Base-by-base conservation (phyloP, 2,113 vertebrate species). In the Narcine bancroftii region DNA sequence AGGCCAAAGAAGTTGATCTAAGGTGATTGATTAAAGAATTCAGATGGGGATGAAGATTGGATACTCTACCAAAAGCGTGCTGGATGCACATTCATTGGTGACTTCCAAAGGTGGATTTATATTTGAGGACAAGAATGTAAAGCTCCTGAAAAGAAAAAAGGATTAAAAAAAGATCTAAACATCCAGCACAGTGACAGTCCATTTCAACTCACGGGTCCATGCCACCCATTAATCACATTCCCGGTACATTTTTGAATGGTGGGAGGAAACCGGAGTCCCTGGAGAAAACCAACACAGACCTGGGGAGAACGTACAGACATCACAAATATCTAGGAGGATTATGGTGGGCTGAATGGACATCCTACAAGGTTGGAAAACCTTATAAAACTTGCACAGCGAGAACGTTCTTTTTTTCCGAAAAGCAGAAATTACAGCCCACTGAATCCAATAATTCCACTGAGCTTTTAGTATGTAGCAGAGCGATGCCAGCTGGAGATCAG, bases 401-500 rank as follows among this genome's bases (percentile, higher is more conserved):
- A 91, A 69, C 69, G 15, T 66, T 91, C 89, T 65, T 21, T 29
- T 69, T 53, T 91, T 69, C 89, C 24, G 33, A 91, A 91, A 33
- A 5, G 39, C 13, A 69, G 63, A 24, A 91, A 66, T 91, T 47
- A 47, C 39, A 69, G 89, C 60, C 42, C 47, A 60, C 63, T 69
- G 47, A 91, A 71, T 91, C 39, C 89, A 91, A 69, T 69, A 29
- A 45, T 91, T 91, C 63, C 47, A 47, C 33, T 33, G 36, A 47
- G 63, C 39, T 42, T 42, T 66, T 11, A 45, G 65, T 91, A 91
- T 45, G 36, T 91, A 91, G 42, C 36, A 89, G 36, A 69, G 11
- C 39, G 29, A 13, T 45, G 65, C 63, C 89, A 91, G 89, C 89
- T 91, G 89, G 89, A 24, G 9, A 39, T 91, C 39, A 69, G 89